A percentile compares a stretch with the other conserved stretches of the same genome.
These are phyloP conservation scores for Mesocentrotus franciscanus DNA, from an alignment of 53 echinoderm and acorn worm species.

Conservation along the genomic window DNA sequence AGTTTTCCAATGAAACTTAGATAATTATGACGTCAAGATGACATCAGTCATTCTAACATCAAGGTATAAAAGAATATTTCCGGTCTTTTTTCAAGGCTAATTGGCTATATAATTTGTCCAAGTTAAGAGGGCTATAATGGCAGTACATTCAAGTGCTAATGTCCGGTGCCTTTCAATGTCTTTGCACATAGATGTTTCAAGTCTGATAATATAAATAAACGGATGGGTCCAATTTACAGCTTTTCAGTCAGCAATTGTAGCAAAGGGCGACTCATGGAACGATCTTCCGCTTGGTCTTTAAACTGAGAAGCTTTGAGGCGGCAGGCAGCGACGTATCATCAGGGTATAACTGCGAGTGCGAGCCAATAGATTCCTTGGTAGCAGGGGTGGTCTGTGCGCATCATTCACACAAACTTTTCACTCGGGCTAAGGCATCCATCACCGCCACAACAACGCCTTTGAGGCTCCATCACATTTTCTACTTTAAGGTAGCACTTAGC, in stretches of 20 bases:
- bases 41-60: background rate
- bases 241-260: background rate
- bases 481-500: background rate
- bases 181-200: background rate
- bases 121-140: background rate
- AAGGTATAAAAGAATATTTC: slow-evolving; percentile 9
- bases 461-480: background rate
- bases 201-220: slow-evolving; percentile 15
- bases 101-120: background rate
- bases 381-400: background rate
- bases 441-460: background rate
- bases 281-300: slow-evolving; percentile 23
- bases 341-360: background rate
- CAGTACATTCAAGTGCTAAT: background rate
- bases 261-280: background rate
- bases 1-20: background rate
- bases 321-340: background rate
- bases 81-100: background rate
- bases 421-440: slow-evolving; percentile 25
- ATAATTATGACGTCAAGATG: background rate
- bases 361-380: background rate
- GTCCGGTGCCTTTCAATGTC: background rate
- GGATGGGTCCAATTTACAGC: slow-evolving; percentile 34
- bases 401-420: background rate
- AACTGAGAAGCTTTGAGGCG: background rate